Evolutionary conservation across 2,113 vertebrate species (phyloP).

Genomic region (Sinocyclocheilus anshuiensis): DNA sequence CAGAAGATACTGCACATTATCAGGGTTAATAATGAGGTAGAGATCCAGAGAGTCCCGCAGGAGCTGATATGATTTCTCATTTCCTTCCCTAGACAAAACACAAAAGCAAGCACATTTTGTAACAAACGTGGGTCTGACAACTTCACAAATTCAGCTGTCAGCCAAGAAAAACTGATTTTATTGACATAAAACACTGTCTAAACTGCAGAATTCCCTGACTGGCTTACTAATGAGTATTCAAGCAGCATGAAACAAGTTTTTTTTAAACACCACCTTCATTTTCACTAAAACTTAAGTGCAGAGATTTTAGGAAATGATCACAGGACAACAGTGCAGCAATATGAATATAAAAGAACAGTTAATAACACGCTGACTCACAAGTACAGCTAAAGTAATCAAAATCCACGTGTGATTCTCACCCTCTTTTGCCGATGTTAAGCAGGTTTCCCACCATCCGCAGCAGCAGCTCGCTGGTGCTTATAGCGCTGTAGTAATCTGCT

Average conservation of each 20-base stretch:
- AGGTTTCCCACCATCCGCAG: constrained; percentile 98
- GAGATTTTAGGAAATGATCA: background rate
- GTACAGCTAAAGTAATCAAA: background rate
- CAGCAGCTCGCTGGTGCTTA: constrained; percentile 89
- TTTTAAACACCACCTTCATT: background rate
- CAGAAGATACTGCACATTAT: constrained; percentile 95
- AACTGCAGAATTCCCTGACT: background rate
- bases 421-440: constrained; percentile 91
- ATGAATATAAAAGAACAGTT: background rate
- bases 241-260: background rate
- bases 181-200: constrained; percentile 3
- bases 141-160: background rate
- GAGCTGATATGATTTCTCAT: constrained; percentile 95
- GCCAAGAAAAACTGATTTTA: background rate
- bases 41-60: constrained; percentile 94
- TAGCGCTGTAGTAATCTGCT: constrained; percentile 90
- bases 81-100: constrained; percentile 82
- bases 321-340: background rate
- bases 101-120: background rate
- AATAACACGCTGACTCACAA: background rate
- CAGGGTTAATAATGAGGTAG: constrained; percentile 96
- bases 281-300: background rate
- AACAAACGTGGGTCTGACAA: background rate
- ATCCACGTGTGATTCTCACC: constrained; percentile 75
- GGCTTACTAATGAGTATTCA: background rate